Base-by-base conservation (phyloP, 2,888 invertebrate species). In the Tetragonula carbonaria region DNA sequence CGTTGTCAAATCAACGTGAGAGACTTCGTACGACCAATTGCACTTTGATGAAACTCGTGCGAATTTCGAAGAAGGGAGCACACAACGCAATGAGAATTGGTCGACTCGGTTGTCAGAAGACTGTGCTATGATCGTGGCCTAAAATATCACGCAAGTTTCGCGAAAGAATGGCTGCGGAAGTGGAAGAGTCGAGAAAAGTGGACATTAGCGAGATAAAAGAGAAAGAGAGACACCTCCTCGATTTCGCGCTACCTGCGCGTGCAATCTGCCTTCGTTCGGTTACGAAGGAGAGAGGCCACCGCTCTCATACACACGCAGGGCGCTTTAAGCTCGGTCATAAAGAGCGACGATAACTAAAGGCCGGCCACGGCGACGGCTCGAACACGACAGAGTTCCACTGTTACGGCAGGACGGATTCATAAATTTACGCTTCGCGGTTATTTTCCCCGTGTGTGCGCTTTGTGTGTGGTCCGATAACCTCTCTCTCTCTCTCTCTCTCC, bases 271-370 rank as follows among this genome's bases (percentile, higher is more conserved):
- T 28, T 28, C 71, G 76, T 51, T 78, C 82, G 80, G 70, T 82
- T 84, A 82, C 75, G 78, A 74, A 77, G 23, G 45, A 45, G 8
- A 50, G 74, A 73, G 74, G 84, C 76, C 66, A 14, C 80, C 78
- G 68, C 82, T 80, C 86, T 62, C 21, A n/a, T 78, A 68, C 79
- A 68, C 82, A 88, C 45, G 45, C 45, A 8, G 45, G 45, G 8
- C 67, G 83, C 88, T 85, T 90, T 88, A 91, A 91, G 90, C 88
- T 90, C 88, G 92, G 91, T 89, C 91, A 88, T 91, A 87, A 91
- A 89, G 87, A 87, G 83, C 85, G 80, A 87, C 87, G 88, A 92
- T 92, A 92, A 91, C 88, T 33, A 33, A 33, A 88, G 84, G 74
- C 74, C 74, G 67, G 77, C 70, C 79, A 67, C 81, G 82, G 74